These are phyloP conservation scores for Celastrina argiolus DNA, from an alignment of 2,888 invertebrate species.

Conservation along the genomic window DNA sequence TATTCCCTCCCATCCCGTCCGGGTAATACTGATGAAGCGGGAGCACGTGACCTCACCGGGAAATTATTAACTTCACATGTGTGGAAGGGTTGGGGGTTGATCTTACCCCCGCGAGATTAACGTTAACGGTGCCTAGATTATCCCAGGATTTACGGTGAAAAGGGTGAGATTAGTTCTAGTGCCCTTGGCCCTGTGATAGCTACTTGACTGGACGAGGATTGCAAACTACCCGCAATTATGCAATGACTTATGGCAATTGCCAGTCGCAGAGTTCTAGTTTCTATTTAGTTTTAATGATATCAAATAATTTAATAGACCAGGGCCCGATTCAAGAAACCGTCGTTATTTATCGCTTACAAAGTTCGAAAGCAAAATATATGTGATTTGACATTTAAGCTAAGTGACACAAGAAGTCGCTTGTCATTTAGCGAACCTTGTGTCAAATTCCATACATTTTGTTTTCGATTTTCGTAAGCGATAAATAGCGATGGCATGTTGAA, in stretches of 20 bases:
- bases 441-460: no score
- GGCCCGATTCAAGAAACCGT: no score
- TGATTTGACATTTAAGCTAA: no score
- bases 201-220: neutral
- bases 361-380: no score
- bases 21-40: slow-evolving; percentile 2
- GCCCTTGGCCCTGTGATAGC: neutral
- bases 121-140: slow-evolving; percentile 8
- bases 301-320: neutral
- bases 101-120: slow-evolving; percentile 1
- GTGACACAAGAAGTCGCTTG: no score
- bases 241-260: neutral
- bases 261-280: neutral
- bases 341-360: no score
- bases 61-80: neutral
- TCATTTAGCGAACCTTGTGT: no score
- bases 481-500: no score
- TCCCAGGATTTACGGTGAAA: slow-evolving; percentile 2
- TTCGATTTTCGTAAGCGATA: no score
- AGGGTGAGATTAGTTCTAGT: neutral
- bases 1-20: neutral
- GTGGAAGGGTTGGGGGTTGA: neutral
- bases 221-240: slow-evolving; percentile 1
- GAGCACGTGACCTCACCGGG: neutral
- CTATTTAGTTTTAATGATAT: neutral